phyloP scores from a whole-genome alignment of 2,797 vertebrate genomes.

The Eulemur rubriventer region DNA sequence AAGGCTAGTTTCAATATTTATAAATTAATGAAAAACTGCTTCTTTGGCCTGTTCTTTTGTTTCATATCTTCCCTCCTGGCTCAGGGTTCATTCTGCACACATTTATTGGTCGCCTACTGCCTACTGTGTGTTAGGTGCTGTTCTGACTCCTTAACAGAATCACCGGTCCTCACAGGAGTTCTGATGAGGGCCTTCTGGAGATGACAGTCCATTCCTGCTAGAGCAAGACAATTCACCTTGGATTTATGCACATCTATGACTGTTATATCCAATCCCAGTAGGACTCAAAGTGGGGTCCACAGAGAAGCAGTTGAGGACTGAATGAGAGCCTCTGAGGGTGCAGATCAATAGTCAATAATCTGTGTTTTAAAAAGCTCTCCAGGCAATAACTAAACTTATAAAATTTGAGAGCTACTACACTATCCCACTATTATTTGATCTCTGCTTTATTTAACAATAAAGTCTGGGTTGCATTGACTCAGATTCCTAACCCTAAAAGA shows the following conservation, averaged over 20 bases:
- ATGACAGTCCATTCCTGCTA: not conserved
- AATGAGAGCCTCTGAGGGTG: not conserved
- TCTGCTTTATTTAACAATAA: slow-evolving; percentile 71
- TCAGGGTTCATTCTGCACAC: not conserved
- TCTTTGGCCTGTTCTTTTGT: not conserved
- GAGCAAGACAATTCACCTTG: not conserved
- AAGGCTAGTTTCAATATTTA: not conserved
- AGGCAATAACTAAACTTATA: not conserved
- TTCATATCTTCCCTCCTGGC: not conserved
- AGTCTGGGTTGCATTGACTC: slow-evolving; percentile 62
- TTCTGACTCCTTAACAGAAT: not conserved
- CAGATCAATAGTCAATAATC: not conserved
- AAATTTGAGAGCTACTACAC: not conserved
- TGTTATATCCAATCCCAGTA: slow-evolving; percentile 45
- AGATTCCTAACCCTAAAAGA: slow-evolving; percentile 57
- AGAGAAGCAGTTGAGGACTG: not conserved
- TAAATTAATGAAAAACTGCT: not conserved
- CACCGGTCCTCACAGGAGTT: not conserved
- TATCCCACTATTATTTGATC: not conserved
- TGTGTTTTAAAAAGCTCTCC: not conserved
- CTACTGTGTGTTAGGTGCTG: not conserved
- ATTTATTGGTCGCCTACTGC: not conserved
- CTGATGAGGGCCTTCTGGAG: not conserved
- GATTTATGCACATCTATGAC: not conserved
- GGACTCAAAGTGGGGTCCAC: not conserved